Percentiles rank a stretch among this genome's conserved stretches.
These are phyloP conservation scores for Leucoraja ocellata DNA, from an alignment of 2,797 vertebrate species.

Conservation along the genomic window DNA sequence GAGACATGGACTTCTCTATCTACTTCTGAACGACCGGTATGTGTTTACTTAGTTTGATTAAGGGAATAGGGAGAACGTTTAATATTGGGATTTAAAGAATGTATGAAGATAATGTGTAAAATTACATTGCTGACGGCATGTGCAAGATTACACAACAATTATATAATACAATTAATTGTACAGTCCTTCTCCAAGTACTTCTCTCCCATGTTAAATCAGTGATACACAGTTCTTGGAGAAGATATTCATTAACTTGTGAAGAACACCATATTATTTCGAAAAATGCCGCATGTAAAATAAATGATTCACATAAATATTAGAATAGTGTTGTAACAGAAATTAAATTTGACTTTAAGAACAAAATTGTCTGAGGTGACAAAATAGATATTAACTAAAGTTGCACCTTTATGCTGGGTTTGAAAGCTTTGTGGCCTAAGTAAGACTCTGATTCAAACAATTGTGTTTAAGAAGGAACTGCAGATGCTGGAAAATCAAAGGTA, in stretches of 20 bases:
- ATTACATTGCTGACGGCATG: neutral
- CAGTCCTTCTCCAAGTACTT: neutral
- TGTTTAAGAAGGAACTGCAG: too few relatives aligned
- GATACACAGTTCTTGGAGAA: neutral
- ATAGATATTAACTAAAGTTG: neutral
- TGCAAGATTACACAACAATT: neutral
- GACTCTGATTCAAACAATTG: neutral
- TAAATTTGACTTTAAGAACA: neutral
- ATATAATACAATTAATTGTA: neutral
- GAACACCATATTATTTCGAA: neutral
- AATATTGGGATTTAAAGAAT: neutral
- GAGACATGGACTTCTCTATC: neutral
- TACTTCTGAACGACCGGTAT: neutral
- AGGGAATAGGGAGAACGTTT: neutral
- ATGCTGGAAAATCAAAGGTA: too few relatives aligned
- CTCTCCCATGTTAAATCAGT: neutral
- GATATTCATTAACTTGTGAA: neutral
- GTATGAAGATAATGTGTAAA: neutral
- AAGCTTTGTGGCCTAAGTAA: neutral
- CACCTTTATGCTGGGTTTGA: neutral
- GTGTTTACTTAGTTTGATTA: slow-evolving; percentile 10
- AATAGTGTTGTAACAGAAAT: neutral
- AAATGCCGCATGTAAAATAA: neutral
- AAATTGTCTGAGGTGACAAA: neutral
- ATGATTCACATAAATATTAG: neutral